Conservation (phyloP, 1,140 invertebrate genomes). For the Solenopsis fugax region DNA sequence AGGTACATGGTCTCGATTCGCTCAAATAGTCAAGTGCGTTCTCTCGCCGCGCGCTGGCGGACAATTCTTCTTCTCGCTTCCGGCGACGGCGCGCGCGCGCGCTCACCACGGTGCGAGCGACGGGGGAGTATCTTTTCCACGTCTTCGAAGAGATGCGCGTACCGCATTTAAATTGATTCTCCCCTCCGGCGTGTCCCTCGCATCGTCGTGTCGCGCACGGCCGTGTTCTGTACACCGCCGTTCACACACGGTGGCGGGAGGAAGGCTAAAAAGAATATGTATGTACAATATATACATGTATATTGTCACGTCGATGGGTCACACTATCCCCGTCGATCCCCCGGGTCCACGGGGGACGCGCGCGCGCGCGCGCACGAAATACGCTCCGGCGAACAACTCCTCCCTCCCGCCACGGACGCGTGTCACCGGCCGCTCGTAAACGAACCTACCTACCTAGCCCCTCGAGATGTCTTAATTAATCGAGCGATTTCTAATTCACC, state of each 20-base stretch:
- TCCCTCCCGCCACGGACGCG: constrained; percentile 49
- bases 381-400: constrained; percentile 48
- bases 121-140: neutral
- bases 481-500: constrained; percentile 20
- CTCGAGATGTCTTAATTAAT: constrained; percentile 48
- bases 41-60: constrained; percentile 74
- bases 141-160: neutral
- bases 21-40: constrained; percentile 84
- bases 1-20: constrained; percentile 80
- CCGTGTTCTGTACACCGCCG: neutral
- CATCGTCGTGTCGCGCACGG: constrained; percentile 29
- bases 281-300: constrained; percentile 13
- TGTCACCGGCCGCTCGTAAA: neutral
- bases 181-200: neutral
- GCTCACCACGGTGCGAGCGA: constrained; percentile 14
- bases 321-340: neutral
- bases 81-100: neutral
- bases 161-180: neutral
- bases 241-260: constrained; percentile 66
- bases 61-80: constrained; percentile 37
- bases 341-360: constrained; percentile 36
- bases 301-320: constrained; percentile 70
- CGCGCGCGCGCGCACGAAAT: neutral
- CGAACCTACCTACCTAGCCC: neutral
- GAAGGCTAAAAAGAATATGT: constrained; percentile 65